These are phyloP conservation scores for Odontomachus brunneus DNA, from an alignment of 1,140 invertebrate species.

Conservation along the genomic window DNA sequence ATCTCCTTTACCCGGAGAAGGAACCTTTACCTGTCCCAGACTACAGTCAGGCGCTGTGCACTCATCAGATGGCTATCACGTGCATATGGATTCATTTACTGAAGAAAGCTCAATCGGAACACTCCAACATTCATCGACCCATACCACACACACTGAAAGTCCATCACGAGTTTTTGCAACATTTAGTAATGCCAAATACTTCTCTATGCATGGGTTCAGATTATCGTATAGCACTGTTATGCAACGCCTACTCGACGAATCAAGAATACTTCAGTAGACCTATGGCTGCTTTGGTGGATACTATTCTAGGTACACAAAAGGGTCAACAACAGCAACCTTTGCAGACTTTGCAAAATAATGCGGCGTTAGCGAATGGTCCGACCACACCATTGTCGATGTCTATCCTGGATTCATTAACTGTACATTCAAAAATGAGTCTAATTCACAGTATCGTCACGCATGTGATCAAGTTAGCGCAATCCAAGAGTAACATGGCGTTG, in stretches of 20 bases:
- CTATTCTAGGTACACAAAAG: conserved; percentile 93
- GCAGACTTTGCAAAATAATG: conserved; percentile 84
- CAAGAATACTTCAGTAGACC: conserved; percentile 93
- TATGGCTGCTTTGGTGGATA: conserved; percentile 95
- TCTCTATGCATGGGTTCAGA: conserved; percentile 91
- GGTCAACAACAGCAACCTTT: conserved; percentile 83
- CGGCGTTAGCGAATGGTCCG: conserved; percentile 86
- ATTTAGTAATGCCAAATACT: conserved; percentile 90
- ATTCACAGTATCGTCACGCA: conserved; percentile 97
- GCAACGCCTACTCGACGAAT: conserved; percentile 97
- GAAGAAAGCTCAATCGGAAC: conserved; percentile 95
- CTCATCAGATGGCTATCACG: conserved; percentile 96
- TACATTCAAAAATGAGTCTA: conserved; percentile 99
- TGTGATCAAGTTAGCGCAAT: conserved; percentile 94
- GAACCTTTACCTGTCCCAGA: conserved; percentile 96
- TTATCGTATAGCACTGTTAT: conserved; percentile 95
- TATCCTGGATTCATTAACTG: conserved; percentile 96
- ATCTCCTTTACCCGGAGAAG: conserved; percentile 96
- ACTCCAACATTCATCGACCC: conserved; percentile 91
- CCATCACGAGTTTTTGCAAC: conserved; percentile 95
- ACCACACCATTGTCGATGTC: conserved; percentile 96
- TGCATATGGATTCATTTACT: conserved; percentile 98
- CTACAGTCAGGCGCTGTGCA: conserved; percentile 93
- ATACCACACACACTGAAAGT: conserved; percentile 93
- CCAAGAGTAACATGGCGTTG: conserved; percentile 92